These are phyloP conservation scores for Dynastes tityus DNA, from an alignment of 2,888 invertebrate species.

Conservation along the genomic window DNA sequence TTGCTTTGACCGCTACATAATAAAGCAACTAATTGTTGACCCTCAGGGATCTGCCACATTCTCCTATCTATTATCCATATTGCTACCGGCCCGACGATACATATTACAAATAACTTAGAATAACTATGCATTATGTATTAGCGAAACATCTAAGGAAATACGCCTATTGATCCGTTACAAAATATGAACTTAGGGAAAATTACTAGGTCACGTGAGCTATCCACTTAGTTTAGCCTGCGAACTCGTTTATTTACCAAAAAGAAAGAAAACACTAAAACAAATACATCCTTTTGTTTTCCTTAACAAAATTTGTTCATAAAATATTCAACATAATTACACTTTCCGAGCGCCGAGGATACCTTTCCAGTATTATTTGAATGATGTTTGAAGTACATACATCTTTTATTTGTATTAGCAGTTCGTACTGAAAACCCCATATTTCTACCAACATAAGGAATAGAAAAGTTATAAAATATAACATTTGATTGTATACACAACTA, in stretches of 20 bases:
- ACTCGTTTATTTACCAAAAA: background rate
- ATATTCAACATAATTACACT: constrained; percentile 32
- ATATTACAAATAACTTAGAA: constrained; percentile 38
- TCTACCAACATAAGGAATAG: background rate
- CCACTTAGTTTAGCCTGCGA: constrained; percentile 19
- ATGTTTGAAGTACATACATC: background rate
- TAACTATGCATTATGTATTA: constrained; percentile 43
- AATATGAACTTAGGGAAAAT: constrained; percentile 31
- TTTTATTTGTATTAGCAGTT: background rate
- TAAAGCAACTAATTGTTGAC: constrained; percentile 40
- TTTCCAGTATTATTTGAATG: background rate
- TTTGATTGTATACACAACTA: too few species aligned
- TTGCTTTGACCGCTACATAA: constrained; percentile 40
- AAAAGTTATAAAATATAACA: background rate
- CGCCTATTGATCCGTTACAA: constrained; percentile 37
- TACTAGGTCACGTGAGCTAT: constrained; percentile 36
- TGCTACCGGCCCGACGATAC: constrained; percentile 16
- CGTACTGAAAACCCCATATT: background rate
- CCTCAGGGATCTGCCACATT: constrained; percentile 35
- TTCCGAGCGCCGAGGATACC: background rate
- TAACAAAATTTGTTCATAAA: constrained; percentile 27
- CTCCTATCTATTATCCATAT: constrained; percentile 28
- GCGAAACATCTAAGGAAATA: constrained; percentile 44
- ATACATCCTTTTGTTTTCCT: constrained; percentile 35
- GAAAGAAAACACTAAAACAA: constrained; percentile 22